A percentile compares a stretch with the other conserved stretches of the same genome.
Conservation (phyloP, 2,888 invertebrate genomes). For the Acanthopleura granulata region DNA sequence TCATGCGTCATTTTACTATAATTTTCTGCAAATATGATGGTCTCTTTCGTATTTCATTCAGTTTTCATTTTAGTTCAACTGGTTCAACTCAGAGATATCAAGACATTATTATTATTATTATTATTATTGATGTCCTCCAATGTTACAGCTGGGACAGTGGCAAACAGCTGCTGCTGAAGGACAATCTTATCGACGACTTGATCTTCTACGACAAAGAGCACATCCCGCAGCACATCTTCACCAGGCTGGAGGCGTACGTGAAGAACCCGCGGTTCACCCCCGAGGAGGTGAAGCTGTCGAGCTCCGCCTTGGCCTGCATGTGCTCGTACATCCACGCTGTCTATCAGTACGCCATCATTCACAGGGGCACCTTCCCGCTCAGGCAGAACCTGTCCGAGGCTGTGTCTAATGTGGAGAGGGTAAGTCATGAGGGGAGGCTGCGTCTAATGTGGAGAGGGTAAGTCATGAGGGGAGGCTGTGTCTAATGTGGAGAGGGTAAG, state of each 20-base stretch:
- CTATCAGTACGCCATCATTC: conserved; percentile 61
- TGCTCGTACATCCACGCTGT: conserved; percentile 65
- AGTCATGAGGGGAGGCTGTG: too few species aligned
- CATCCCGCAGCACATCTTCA: conserved; percentile 58
- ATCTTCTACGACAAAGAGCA: conserved; percentile 67
- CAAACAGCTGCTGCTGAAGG: conserved; percentile 55
- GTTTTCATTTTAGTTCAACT: too few species aligned
- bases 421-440: conserved; percentile 22
- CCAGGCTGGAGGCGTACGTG: conserved; percentile 48
- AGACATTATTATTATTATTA: too few species aligned
- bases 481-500: too few species aligned
- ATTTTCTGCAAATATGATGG: too few species aligned
- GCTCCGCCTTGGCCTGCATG: conserved; percentile 57
- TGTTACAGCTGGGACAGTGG: conserved; percentile 67
- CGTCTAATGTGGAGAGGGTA: too few species aligned
- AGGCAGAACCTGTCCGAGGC: conserved; percentile 56
- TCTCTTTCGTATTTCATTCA: too few species aligned
- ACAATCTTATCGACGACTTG: conserved; percentile 63
- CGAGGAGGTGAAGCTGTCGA: conserved; percentile 40
- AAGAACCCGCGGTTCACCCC: conserved; percentile 49
- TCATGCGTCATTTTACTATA: too few species aligned
- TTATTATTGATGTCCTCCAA: too few species aligned
- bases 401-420: conserved; percentile 60
- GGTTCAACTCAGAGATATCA: too few species aligned
- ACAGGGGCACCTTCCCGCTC: conserved; percentile 60